Conservation (phyloP, 2,113 vertebrate species). For the Sterrhoptilus dennistouni region DNA sequence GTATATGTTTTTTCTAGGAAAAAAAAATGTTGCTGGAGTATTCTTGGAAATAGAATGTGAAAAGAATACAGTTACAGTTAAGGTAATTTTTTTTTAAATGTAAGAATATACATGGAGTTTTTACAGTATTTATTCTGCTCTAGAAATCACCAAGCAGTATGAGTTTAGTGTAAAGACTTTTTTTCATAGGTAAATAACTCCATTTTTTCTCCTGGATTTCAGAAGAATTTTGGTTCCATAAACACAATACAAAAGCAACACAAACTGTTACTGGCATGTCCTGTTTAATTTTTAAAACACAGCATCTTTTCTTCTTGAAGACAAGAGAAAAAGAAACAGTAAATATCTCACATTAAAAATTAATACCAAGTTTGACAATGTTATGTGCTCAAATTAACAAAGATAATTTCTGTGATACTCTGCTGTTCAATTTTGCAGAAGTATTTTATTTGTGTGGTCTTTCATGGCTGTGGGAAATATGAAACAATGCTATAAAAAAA, state of each 20-base stretch:
- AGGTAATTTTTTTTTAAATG: not conserved
- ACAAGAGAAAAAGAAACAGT: slow-evolving; percentile 1
- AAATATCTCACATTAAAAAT: slow-evolving; percentile 34
- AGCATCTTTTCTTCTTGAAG: slow-evolving; percentile 34
- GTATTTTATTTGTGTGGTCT: slow-evolving; percentile 51
- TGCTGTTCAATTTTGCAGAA: slow-evolving; percentile 17
- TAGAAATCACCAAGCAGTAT: not conserved
- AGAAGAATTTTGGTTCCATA: not conserved
- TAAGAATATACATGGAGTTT: not conserved
- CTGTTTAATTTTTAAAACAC: slow-evolving; percentile 38
- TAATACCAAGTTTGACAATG: slow-evolving; percentile 12
- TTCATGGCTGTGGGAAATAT: slow-evolving; percentile 24
- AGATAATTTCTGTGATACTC: slow-evolving; percentile 49
- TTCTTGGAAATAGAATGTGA: slow-evolving; percentile 9
- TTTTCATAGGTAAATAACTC: slow-evolving; percentile 2
- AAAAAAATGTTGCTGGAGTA: not conserved
- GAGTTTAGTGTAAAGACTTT: not conserved
- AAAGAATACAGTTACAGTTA: not conserved
- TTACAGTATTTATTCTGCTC: not conserved
- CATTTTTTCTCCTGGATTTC: not conserved
- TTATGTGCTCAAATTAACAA: slow-evolving; percentile 24
- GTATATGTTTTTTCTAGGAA: not conserved
- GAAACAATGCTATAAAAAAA: slow-evolving; percentile 28
- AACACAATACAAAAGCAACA: not conserved
- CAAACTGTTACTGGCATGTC: slow-evolving; percentile 22